Evolutionary conservation across 1,140 invertebrate species (phyloP), one percentile per base, ranked within the genome.

Genomic region (Sipha flava): DNA sequence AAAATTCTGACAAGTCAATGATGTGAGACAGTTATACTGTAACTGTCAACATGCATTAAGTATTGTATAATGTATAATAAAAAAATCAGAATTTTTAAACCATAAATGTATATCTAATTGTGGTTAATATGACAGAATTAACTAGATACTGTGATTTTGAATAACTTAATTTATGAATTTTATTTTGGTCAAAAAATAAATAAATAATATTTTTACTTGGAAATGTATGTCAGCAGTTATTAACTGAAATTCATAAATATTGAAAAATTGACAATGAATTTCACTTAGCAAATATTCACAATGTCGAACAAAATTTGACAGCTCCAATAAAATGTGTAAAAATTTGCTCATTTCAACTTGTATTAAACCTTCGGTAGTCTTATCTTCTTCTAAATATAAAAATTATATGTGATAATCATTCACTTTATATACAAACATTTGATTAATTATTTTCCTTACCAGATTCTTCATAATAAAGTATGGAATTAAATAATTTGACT

Each of bases 401-500:
- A 26, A 66, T 9, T 14, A 21, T 23, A 16, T 14, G 21, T 6
- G 6, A 40, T 40, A 21, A 29, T 16, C 7, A 1, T 26, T 4
- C n/a, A n/a, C n/a, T n/a, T n/a, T 64, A 64, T 18, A 10, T 1
- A 57, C 12, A 31, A 1, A n/a, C 34, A 43, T 47, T 6, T 23
- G 29, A 59, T 34, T 16, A 72, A 31, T 34, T 70, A 37, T 79
- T 37, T 75, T 79, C 82, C 70, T 81, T 77, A 84, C 64, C 82
- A 85, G 84, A 84, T 85, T 92, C 91, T 43, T 88, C 90, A 85
- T 92, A 91, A 59, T 87, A 88, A 43, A 92, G 85, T 29, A 93
- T 84, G 57, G 89, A 87, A 79, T 85, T 83, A 82, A 88, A 90
- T 84, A 89, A 93, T 85, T 88, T 89, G 59, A 87, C 85, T 83